phyloP scores from a whole-genome alignment of 2,113 vertebrate genomes.

The Sphaerodactylus townsendi region DNA sequence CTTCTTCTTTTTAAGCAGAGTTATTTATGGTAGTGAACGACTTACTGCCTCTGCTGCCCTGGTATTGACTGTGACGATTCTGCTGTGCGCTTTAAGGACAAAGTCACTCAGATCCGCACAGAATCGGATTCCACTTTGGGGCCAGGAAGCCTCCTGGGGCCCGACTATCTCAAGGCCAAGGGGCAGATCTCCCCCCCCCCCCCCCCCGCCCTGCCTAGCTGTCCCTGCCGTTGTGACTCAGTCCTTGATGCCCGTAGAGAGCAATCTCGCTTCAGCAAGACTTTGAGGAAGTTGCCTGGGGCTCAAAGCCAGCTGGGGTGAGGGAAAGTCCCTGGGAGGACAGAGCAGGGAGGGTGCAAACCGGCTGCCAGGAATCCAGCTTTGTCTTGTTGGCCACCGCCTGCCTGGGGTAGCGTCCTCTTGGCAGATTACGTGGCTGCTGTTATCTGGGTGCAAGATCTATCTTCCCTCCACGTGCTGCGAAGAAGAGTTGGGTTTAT shows the following conservation, averaged over 20 bases:
- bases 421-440: neutral
- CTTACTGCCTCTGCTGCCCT: too few relatives aligned
- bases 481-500: too few relatives aligned
- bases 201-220: too few relatives aligned
- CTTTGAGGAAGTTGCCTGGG: constrained; percentile 1
- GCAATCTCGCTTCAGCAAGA: neutral
- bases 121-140: too few relatives aligned
- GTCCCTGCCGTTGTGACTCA: neutral
- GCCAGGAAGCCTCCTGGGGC: too few relatives aligned
- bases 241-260: neutral
- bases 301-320: neutral
- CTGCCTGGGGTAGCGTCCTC: neutral
- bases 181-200: neutral
- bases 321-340: constrained; percentile 21
- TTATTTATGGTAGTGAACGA: too few relatives aligned
- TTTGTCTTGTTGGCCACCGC: neutral
- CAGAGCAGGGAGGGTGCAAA: neutral
- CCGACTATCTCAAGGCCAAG: neutral
- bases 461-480: too few relatives aligned
- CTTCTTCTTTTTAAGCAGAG: too few relatives aligned
- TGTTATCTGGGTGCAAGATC: too few relatives aligned
- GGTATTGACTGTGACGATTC: too few relatives aligned
- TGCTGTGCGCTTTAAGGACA: too few relatives aligned
- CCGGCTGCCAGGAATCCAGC: neutral
- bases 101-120: too few relatives aligned